phyloP scores from a whole-genome alignment of 2,888 invertebrate species.

The Ceratothoa steindachneri region DNA sequence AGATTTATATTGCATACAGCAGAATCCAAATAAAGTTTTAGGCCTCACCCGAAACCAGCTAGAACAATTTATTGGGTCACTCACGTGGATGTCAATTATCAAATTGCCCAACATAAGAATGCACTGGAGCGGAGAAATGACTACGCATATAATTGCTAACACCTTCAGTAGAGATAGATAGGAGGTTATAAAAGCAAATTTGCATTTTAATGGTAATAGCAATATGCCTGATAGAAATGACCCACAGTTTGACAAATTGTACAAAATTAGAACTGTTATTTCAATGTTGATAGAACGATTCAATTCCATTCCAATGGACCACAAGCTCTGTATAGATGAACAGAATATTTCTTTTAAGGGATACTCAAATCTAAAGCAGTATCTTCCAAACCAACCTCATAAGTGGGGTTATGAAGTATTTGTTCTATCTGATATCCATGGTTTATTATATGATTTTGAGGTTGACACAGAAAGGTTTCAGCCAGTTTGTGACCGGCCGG shows the following conservation, averaged over 20 bases:
- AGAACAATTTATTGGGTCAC: too few species aligned
- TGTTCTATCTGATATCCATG: not conserved
- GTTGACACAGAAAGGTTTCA: not conserved
- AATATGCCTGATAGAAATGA: not conserved
- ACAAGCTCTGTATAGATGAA: not conserved
- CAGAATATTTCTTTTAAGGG: not conserved
- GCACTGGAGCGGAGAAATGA: too few species aligned
- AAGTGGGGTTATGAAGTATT: not conserved
- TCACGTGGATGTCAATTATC: too few species aligned
- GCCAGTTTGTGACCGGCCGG: not conserved
- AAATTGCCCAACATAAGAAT: too few species aligned
- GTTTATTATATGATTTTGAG: not conserved
- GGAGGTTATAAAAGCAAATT: too few species aligned
- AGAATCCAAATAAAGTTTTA: too few species aligned
- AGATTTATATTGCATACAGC: too few species aligned
- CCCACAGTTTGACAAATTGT: not conserved
- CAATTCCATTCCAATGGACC: not conserved
- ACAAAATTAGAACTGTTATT: not conserved
- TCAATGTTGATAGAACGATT: not conserved
- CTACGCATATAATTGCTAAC: too few species aligned
- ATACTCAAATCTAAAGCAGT: not conserved
- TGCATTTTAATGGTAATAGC: not conserved
- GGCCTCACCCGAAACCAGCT: too few species aligned
- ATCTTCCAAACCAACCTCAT: not conserved
- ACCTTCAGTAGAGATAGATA: too few species aligned